These are phyloP conservation scores for Lycopodina hypogea DNA, from an alignment of 37 sponge, comb jelly and placozoan species.

Conservation along the genomic window DNA sequence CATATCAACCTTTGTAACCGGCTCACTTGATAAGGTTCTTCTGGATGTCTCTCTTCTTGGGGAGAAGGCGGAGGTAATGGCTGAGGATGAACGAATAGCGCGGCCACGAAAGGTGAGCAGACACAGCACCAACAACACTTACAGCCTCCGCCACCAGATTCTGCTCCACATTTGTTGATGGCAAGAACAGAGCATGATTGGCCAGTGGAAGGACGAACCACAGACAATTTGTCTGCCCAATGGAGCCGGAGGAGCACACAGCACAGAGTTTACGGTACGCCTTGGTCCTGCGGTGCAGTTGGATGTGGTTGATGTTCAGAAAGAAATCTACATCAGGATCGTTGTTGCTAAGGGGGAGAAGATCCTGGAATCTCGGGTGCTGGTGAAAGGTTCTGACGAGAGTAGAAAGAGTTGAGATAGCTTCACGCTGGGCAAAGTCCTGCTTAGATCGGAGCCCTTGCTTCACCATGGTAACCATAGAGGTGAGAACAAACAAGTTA, in stretches of 20 bases:
- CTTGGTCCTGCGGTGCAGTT: slow-evolving; percentile 73
- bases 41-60: slow-evolving; percentile 49
- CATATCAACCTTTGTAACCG: neutral
- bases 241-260: slow-evolving; percentile 15
- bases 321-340: slow-evolving; percentile 89
- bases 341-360: slow-evolving; percentile 39
- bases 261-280: slow-evolving; percentile 56
- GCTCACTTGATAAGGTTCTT: slow-evolving; percentile 62
- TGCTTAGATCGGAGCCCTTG: slow-evolving; percentile 49
- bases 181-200: slow-evolving; percentile 44
- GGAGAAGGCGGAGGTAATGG: slow-evolving; percentile 64
- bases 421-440: slow-evolving; percentile 64
- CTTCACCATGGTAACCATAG: slow-evolving; percentile 30
- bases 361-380: slow-evolving; percentile 62
- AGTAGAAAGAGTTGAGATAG: slow-evolving; percentile 55
- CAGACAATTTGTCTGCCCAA: slow-evolving; percentile 39
- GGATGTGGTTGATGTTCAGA: slow-evolving; percentile 84
- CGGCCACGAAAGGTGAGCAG: slow-evolving; percentile 61
- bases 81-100: slow-evolving; percentile 52
- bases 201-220: slow-evolving; percentile 70
- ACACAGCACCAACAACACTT: slow-evolving; percentile 57
- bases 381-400: slow-evolving; percentile 48
- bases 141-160: slow-evolving; percentile 79
- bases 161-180: slow-evolving; percentile 46
- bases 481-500: slow-evolving; percentile 27